Evolutionary conservation across 2,113 vertebrate genomes (phyloP).

Genomic region (Bufo bufo): DNA sequence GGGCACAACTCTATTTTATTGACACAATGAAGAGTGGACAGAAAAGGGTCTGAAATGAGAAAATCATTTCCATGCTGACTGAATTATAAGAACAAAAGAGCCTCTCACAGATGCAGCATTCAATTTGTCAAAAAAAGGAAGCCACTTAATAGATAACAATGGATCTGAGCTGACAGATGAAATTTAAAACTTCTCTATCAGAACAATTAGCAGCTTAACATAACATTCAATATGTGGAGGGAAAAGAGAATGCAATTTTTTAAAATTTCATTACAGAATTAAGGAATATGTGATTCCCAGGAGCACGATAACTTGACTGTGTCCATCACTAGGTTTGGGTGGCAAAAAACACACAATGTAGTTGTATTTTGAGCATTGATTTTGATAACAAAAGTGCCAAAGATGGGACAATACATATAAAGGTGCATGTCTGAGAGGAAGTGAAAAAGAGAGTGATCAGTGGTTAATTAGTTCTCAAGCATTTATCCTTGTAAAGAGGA

Average conservation of each 20-base stretch:
- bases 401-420: not conserved
- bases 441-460: not conserved
- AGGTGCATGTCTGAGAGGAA: not conserved
- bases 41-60: slow-evolving; percentile 83
- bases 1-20: slow-evolving; percentile 88
- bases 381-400: not conserved
- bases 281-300: slow-evolving; percentile 3
- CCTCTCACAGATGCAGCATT: slow-evolving; percentile 82
- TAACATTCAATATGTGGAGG: slow-evolving; percentile 75
- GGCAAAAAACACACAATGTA: not conserved
- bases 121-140: slow-evolving; percentile 81
- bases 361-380: not conserved
- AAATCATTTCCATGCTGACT: slow-evolving; percentile 88
- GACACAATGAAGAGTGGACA: slow-evolving; percentile 85
- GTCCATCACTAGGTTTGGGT: not conserved
- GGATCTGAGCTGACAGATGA: slow-evolving; percentile 81
- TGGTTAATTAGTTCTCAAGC: not conserved
- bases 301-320: not conserved
- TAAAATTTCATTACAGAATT: slow-evolving; percentile 58
- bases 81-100: slow-evolving; percentile 87
- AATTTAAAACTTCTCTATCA: slow-evolving; percentile 79
- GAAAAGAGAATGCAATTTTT: slow-evolving; percentile 69
- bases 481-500: not conserved
- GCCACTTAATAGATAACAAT: slow-evolving; percentile 83
- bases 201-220: slow-evolving; percentile 77